Percentiles rank a stretch among this genome's conserved stretches.
Conservation (phyloP, 2,113 vertebrate genomes). For the Telmatochromis brichardi region DNA sequence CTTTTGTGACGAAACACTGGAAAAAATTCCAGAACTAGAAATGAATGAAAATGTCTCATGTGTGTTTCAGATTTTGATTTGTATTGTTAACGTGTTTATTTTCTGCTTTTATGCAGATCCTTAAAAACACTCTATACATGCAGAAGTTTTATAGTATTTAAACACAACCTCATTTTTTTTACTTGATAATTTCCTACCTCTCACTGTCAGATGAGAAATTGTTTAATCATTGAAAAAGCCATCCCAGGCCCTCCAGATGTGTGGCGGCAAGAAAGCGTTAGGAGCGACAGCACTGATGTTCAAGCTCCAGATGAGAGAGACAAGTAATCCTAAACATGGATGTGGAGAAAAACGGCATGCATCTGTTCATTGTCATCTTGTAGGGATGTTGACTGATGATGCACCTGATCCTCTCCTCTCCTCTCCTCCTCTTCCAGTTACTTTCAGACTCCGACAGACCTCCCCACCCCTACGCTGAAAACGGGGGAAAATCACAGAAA, state of each 20-base stretch:
- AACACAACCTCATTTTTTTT: neutral
- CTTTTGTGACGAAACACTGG: conserved; percentile 4
- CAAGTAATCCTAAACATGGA: conserved; percentile 38
- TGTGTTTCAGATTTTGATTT: neutral
- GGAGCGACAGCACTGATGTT: neutral
- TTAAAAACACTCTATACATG: neutral
- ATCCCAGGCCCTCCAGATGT: neutral
- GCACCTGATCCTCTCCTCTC: conserved; percentile 16
- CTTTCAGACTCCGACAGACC: conserved; percentile 7
- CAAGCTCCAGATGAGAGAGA: conserved; percentile 25
- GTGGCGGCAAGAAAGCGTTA: neutral
- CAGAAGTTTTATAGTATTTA: neutral
- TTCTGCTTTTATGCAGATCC: neutral
- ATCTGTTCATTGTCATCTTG: conserved; percentile 60
- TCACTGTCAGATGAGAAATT: conserved; percentile 11
- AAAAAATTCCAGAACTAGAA: neutral
- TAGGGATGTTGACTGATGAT: conserved; percentile 59
- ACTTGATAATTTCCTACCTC: neutral
- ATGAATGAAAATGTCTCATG: neutral
- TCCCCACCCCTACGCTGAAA: neutral
- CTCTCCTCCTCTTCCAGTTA: neutral
- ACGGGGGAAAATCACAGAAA: conserved; percentile 33
- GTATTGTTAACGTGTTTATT: neutral
- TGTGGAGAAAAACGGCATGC: conserved; percentile 20
- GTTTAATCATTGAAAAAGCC: conserved; percentile 32